Base-by-base conservation (phyloP, 2,888 invertebrate species). In the Cotesia congregata region DNA sequence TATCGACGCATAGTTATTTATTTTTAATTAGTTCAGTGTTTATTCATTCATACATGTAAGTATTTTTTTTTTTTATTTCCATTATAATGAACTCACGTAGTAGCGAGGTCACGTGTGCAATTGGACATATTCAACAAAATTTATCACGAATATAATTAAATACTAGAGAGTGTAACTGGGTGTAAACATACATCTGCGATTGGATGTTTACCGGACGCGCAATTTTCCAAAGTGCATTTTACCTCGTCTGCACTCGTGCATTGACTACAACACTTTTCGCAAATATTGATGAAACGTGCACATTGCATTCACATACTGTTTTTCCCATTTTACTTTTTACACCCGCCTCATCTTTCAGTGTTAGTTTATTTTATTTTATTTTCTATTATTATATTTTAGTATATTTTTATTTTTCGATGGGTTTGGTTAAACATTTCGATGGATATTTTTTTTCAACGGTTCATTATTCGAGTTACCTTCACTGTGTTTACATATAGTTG, bases 251-350 rank as follows among this genome's bases (percentile, higher is more conserved):
- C 65, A 50, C 70, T 80, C 80, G 80, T 77, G 78, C 77, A 77
- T 78, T 77, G 77, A 77, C 78, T 76, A 72, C 79, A 80, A 83
- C 84, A 85, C 83, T 86, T 87, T 84, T 82, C 82, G 83, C 84
- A 87, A 88, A 88, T 88, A 88, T 88, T 87, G 84, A 85, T 82
- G 80, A 86, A 87, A 88, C 87, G 87, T 88, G 87, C 81, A 82
- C 82, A 80, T 82, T 80, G 81, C 78, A 80, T 73, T 73, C 67
- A 67, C 73, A 67, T 67, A 50, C 65, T 50, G 39, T 41, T 65
- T 59, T 15, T 73, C 30, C 30, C 72, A 39, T 6, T 64, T 72
- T 64, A 40, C 40, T 61, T 15, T 67, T 12, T 40, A 59, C 69
- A 30, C 62, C 64, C 15, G 30, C 40, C 68, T 38, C 64, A 20